phyloP scores from a whole-genome alignment of 2,888 invertebrate genomes.

The Drosophila nigricruria region DNA sequence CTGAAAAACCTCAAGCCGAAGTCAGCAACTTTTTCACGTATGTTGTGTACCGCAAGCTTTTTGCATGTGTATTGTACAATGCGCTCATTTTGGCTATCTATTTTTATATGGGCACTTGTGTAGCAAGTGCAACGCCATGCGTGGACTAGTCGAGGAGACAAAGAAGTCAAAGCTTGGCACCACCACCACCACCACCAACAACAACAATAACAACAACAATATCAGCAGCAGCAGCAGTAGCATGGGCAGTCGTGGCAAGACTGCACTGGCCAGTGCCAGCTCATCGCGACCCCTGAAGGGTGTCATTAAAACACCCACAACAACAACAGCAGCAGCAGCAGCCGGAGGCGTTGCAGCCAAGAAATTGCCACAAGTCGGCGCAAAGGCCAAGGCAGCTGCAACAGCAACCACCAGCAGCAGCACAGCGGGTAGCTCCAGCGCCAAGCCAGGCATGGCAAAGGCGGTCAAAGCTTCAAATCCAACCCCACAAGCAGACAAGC shows the following conservation, averaged over 20 bases:
- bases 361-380: conserved; percentile 66
- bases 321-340: conserved; percentile 29
- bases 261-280: conserved; percentile 67
- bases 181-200: conserved; percentile 68
- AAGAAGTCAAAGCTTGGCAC: conserved; percentile 79
- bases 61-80: conserved; percentile 34
- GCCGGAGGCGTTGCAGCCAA: conserved; percentile 31
- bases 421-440: conserved; percentile 29
- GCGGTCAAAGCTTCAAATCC: conserved; percentile 65
- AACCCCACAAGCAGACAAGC: conserved; percentile 54
- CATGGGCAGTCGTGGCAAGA: conserved; percentile 39
- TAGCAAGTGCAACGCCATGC: conserved; percentile 69
- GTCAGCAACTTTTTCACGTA: conserved; percentile 55
- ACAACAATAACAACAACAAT: conserved; percentile 64
- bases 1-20: conserved; percentile 12
- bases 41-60: conserved; percentile 40
- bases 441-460: conserved; percentile 37
- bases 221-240: conserved; percentile 37
- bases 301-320: conserved; percentile 51
- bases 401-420: conserved; percentile 39
- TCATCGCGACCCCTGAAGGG: conserved; percentile 57
- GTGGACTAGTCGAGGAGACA: conserved; percentile 83
- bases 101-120: conserved; percentile 58
- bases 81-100: conserved; percentile 57
- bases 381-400: conserved; percentile 48